Evolutionary conservation across 2,888 invertebrate species (phyloP), one percentile per base, ranked within the genome.

Genomic region (Spicauda simplicius): DNA sequence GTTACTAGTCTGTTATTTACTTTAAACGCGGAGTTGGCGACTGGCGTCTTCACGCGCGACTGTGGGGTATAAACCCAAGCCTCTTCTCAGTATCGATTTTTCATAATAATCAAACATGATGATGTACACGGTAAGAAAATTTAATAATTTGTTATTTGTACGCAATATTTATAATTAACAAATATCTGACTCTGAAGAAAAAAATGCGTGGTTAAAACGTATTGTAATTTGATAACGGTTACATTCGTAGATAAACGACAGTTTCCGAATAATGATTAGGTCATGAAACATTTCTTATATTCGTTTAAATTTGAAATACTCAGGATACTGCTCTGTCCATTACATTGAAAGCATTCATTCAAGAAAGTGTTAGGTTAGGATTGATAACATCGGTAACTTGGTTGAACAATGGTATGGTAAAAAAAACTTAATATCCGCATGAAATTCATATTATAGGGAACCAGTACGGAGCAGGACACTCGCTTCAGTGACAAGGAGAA

Each of bases 401-500:
- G 6, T 6, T 45, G 6, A n/a, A 45, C n/a, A n/a, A 5, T n/a
- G 45, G 0, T n/a, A n/a, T 5, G 6, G n/a, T 3, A 6, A 4
- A 37, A 37, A 4, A 37, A 37, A 0, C 11, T 12, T 37, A 12
- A 12, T 12, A 37, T n/a, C n/a, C n/a, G n/a, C n/a, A n/a, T n/a
- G n/a, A n/a, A 45, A n/a, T 45, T 0, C n/a, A 61, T 16, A 11
- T 20, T 67, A 52, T 70, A 99, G 99, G 99, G 99, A 73, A 99
- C 99, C 41, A 99, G 97, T 82, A 97, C 99, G 70, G 99, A 99
- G 90, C 99, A 99, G 93, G 99, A 99, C 91, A 99, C 98, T 82
- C 96, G 99, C 83, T 99, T 99, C 94, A 97, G 99, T 85, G 99
- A 99, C 91, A 99, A 99, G 93, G 99, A 99, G 93, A 99, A 99